Evolutionary conservation across 2,113 vertebrate genomes (phyloP).

Genomic region (Rhabdornis inornatus): DNA sequence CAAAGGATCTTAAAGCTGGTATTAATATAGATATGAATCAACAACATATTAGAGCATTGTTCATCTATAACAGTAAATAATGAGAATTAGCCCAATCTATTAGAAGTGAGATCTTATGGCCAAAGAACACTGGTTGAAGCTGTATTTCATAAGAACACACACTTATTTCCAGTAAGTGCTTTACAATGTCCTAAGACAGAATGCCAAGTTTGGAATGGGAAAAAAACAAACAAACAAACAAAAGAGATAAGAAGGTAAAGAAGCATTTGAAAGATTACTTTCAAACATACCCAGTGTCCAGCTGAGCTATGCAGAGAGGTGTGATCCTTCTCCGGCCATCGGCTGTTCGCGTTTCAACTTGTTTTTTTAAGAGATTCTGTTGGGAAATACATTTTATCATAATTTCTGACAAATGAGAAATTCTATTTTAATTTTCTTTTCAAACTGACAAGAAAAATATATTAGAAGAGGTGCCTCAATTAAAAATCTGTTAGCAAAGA

Average conservation of each 20-base stretch:
- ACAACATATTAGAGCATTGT: neutral
- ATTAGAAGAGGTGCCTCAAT: neutral
- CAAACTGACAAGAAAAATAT: neutral
- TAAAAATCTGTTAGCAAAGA: neutral
- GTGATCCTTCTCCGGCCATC: conserved; percentile 95
- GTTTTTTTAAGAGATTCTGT: conserved; percentile 98
- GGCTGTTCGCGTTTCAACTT: conserved; percentile 95
- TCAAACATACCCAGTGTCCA: conserved; percentile 91
- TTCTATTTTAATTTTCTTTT: neutral
- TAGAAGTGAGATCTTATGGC: neutral
- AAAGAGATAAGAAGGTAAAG: neutral
- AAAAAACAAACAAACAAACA: neutral
- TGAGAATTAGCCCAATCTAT: neutral
- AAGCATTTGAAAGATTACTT: neutral
- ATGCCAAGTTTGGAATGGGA: neutral
- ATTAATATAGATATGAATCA: neutral
- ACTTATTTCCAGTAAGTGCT: neutral
- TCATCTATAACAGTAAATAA: neutral
- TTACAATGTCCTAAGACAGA: neutral
- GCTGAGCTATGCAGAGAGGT: conserved; percentile 95
- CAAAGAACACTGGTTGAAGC: neutral
- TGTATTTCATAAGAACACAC: neutral
- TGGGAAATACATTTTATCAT: neutral
- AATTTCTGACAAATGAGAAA: neutral
- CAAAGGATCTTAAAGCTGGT: neutral